Conservation (phyloP, 2,888 invertebrate genomes). For the Perizoma flavofasciatum region DNA sequence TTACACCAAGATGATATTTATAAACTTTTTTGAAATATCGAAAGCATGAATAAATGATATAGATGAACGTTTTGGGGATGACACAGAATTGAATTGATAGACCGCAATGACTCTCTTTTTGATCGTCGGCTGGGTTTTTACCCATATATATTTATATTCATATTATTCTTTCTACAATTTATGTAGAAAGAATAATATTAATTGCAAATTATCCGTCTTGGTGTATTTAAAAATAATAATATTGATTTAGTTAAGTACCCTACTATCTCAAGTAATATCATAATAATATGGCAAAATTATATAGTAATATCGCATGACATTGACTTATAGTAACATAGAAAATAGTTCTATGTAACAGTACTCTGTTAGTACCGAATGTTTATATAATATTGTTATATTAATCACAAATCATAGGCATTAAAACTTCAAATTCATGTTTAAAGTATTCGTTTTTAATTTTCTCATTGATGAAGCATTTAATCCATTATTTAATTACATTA, state of each 20-base stretch:
- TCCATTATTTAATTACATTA: conserved; percentile 22
- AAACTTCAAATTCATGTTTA: conserved; percentile 6
- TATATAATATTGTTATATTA: neutral
- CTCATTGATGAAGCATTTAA: conserved; percentile 33
- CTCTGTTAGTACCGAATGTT: conserved; percentile 4
- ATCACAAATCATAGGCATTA: conserved; percentile 7
- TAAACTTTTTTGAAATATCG: neutral
- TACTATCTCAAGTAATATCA: too few relatives aligned
- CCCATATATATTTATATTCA: too few relatives aligned
- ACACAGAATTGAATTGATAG: too few relatives aligned
- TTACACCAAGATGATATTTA: conserved; percentile 10
- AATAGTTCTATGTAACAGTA: conserved; percentile 10
- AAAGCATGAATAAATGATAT: too few relatives aligned
- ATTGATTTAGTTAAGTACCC: neutral
- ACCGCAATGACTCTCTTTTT: too few relatives aligned
- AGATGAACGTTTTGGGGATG: too few relatives aligned
- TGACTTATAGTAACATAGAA: conserved; percentile 15
- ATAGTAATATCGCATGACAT: conserved; percentile 8
- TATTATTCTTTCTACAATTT: too few relatives aligned
- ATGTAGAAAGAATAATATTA: too few relatives aligned
- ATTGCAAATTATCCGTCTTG: conserved; percentile 1
- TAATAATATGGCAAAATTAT: too few relatives aligned
- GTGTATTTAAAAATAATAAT: conserved; percentile 10
- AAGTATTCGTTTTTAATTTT: neutral
- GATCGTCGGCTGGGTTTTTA: too few relatives aligned